Base-by-base conservation (phyloP, 2,797 vertebrate genomes). In the Carduelis carduelis region DNA sequence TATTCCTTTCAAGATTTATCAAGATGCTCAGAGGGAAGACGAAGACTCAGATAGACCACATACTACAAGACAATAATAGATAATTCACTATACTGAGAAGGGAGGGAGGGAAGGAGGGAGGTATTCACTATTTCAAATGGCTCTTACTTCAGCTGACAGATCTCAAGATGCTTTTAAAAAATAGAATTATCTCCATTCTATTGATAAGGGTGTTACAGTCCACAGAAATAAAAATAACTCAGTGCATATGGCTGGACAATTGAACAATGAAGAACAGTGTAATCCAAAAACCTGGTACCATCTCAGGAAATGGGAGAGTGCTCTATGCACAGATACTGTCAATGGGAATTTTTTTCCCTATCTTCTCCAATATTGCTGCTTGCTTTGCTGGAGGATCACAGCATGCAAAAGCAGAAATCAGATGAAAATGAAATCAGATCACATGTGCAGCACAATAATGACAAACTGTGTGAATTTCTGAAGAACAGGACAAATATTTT, bases 1-100 rank as follows among this genome's bases (percentile, higher is more conserved):
- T 83, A 83, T 35, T 87, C 52, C 82, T 95, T 91, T 92, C 81
- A 87, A 65, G 55, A 89, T 78, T 81, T 79, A 93, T 82, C 82
- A 82, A 80, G 71, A 35, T 77, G 39, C 28, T 91, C 32, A 72
- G 72, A 72, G 69, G 53, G 55, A 76, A 87, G 65, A 60, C 6
- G 66, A 65, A 87, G 56, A 84, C 46, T 65, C 59, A 61, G 11
- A 77, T 1, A 74, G 44, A 76, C 27, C 22, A 72, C 12, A 49
- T 46, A 68, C 46, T 64, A 44, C 52, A 77, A 61, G 23, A 50
- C 52, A 89, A 63, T 34, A 64, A 79, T 19, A 75, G 49, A 37
- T 70, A 64, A 64, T 91, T 68, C 35, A 79, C 34, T 10, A 28
- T 32, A 59, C 4, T 16, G 22, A 18, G 47, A 41, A 44, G 9